These are phyloP conservation scores for Papilio aristodemus DNA, from an alignment of 1,140 invertebrate genomes.

Conservation along the genomic window DNA sequence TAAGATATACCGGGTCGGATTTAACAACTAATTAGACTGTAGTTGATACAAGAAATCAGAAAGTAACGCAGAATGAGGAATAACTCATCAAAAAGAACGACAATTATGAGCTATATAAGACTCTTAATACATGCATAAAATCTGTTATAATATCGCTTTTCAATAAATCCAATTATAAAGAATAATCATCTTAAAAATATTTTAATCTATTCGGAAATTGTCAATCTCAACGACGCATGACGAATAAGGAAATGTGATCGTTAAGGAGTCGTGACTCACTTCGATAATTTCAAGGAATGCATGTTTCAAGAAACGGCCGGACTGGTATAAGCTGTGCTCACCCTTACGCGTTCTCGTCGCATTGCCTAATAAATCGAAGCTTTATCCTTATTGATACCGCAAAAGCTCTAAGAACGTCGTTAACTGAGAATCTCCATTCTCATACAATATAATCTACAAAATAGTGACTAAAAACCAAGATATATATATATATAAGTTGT, in stretches of 20 bases:
- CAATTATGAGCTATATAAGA: not conserved
- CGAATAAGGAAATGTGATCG: slow-evolving; percentile 20
- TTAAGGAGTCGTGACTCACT: slow-evolving; percentile 25
- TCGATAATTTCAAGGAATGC: slow-evolving; percentile 20
- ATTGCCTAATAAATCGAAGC: slow-evolving; percentile 27
- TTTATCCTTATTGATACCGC: slow-evolving; percentile 22
- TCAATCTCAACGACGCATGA: slow-evolving; percentile 13
- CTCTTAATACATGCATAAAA: not conserved
- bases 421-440: not conserved
- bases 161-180: not conserved
- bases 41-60: not conserved
- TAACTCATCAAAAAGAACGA: not conserved
- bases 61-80: not conserved
- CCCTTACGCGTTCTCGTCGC: not conserved
- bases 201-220: slow-evolving; percentile 2
- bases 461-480: no score
- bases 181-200: slow-evolving; percentile 22
- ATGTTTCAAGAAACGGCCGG: slow-evolving; percentile 2
- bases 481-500: no score
- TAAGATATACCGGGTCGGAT: no score
- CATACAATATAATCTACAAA: not conserved
- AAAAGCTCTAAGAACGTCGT: not conserved
- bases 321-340: slow-evolving; percentile 6
- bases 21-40: no score
- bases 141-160: not conserved